Evolutionary conservation across 2,113 vertebrate genomes (phyloP), one percentile per base, ranked within the genome.

Genomic region (Prionailurus viverrinus): DNA sequence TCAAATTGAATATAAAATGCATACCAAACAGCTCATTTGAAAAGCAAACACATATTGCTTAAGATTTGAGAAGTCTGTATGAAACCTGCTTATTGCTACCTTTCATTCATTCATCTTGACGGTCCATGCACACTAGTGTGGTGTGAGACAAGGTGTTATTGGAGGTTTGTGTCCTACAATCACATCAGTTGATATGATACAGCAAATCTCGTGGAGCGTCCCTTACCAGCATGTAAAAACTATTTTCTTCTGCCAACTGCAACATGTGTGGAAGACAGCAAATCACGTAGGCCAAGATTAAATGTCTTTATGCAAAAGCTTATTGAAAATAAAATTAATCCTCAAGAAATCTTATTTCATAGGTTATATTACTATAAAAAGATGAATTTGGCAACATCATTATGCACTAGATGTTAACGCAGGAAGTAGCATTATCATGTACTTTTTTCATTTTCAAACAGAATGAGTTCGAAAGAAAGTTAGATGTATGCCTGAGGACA

Each of bases 251-350:
- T 87, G 3, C 5, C 82, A 94, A 51, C 45, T 86, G 21, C 13
- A 25, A 21, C 45, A 23, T 86, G 41, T 79, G 5, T 53, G 1
- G 1, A 53, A 93, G 41, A 61, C 5, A 66, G 29, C 19, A 71
- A 79, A 84, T 83, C 41, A 87, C 45, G 45, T 29, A 16, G 48
- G n/a, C 14, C 39, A n/a, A 18, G 4, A 91, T 51, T 94, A 87
- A 78, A 63, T 85, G 1, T 12, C 16, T 90, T 4, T 55, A 27
- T 53, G 31, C 12, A 80, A 84, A 33, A 87, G 10, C 45, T 79
- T 82, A 92, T 41, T 68, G 78, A 53, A 95, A 93, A 89, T 69
- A 39, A 96, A 95, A 82, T 23, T 78, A 66, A 48, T 73, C 55
- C 3, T 36, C 14, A 16, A 83, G 69, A 80, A 41, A 5, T 33